These are phyloP conservation scores for Epirrhoe alternata DNA, from an alignment of 2,888 invertebrate species.

Conservation along the genomic window DNA sequence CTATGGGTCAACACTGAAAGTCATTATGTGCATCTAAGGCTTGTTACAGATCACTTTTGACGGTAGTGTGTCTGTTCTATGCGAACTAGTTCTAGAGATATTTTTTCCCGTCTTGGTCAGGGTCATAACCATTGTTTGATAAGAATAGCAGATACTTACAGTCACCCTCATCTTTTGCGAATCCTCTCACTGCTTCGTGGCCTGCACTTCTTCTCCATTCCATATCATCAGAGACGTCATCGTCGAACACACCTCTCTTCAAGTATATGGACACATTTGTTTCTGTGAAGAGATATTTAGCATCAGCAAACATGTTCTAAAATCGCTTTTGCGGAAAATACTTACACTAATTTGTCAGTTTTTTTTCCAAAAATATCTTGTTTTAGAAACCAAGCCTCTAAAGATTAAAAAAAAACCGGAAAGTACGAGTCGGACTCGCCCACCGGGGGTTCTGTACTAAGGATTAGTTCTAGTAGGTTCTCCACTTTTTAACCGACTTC, in stretches of 20 bases:
- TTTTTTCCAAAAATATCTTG: no score
- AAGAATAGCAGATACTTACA: constrained; percentile 1
- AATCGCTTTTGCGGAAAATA: not conserved
- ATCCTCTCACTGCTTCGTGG: constrained; percentile 50
- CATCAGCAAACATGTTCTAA: not conserved
- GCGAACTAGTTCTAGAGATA: not conserved
- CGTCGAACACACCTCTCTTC: constrained; percentile 75
- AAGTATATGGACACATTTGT: constrained; percentile 74
- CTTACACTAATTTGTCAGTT: no score
- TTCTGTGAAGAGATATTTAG: constrained; percentile 53
- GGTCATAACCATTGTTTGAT: not conserved
- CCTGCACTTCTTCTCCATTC: constrained; percentile 59
- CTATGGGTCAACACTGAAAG: constrained; percentile 54
- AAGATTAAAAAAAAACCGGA: no score
- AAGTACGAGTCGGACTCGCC: no score
- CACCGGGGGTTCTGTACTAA: no score
- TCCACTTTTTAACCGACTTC: no score
- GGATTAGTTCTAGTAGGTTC: no score
- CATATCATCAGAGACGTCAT: constrained; percentile 62
- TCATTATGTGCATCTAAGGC: not conserved
- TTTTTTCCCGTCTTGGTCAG: not conserved
- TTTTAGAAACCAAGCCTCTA: no score
- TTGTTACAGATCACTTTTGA: not conserved
- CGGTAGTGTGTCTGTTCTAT: no score
- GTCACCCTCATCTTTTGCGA: constrained; percentile 43